Evolutionary conservation across 2,888 invertebrate species (phyloP), one percentile per base, ranked within the genome.

Genomic region (Antitype chi): DNA sequence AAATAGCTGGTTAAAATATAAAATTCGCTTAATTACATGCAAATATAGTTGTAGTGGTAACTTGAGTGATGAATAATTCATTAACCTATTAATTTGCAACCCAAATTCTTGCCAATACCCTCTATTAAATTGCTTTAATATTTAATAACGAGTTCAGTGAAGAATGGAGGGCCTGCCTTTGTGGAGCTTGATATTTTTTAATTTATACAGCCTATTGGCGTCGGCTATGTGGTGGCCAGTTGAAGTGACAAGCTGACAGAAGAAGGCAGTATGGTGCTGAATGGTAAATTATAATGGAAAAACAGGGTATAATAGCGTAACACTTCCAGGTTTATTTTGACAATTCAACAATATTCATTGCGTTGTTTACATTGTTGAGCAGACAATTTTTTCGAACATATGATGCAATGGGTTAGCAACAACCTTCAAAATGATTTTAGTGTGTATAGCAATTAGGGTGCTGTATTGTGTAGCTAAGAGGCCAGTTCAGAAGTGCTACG

Each of bases 11-110:
- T 66, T 59, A 62, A 59, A 59, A 32, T 28, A 60, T 63, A 68
- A 75, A 80, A 77, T 23, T 80, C 43, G 3, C 60, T 64, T 82
- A 78, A 87, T 75, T 73, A 80, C 32, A 87, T 87, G 82, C 85
- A 83, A 85, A 87, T 87, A 79, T 66, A 85, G 74, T 59, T 85
- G 73, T 81, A 72, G 80, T 85, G 64, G 79, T 75, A 81, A 81
- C 78, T 81, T 73, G 78, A 78, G 62, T 25, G 57, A 81, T 87
- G 84, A 88, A 87, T 87, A 57, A 87, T 88, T 87, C 84, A 87
- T 76, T 71, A 66, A 49, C 70, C 63, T 76, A 71, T 76, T 88
- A 84, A 87, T 87, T 87, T 87, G 87, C 87, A 87, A 87, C 70
- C 76, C 87, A 87, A 88, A 87, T 88, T 79, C 67, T 55, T 28